phyloP scores from a whole-genome alignment of 2,113 vertebrate genomes.

The Chunga burmeisteri region DNA sequence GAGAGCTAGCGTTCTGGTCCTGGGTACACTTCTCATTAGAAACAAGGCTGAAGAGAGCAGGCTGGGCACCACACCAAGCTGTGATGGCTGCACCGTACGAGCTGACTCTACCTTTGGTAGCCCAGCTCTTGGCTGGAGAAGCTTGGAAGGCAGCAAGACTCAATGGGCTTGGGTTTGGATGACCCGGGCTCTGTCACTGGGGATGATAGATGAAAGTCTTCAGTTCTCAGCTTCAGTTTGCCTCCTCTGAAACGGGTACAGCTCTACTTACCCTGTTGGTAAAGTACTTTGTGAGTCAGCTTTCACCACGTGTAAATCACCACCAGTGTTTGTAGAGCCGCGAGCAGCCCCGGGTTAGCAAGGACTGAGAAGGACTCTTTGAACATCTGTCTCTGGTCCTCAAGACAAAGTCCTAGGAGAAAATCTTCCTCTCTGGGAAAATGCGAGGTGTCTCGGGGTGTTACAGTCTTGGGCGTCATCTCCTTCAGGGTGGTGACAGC shows the following conservation, averaged over 20 bases:
- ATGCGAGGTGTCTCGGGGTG: background rate
- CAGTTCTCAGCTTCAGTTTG: background rate
- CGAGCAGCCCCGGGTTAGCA: background rate
- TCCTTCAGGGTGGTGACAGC: background rate
- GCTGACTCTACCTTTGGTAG: background rate
- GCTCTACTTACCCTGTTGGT: background rate
- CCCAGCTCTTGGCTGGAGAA: background rate
- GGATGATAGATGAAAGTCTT: background rate
- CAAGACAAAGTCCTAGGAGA: background rate
- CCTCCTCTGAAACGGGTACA: background rate
- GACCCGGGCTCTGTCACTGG: background rate
- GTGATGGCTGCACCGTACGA: fast-evolving
- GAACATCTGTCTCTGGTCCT: background rate
- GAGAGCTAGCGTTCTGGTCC: background rate
- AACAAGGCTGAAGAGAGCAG: background rate
- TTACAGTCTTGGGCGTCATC: background rate
- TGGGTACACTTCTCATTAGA: background rate
- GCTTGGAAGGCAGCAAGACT: background rate
- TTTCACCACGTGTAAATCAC: background rate
- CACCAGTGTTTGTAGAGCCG: background rate
- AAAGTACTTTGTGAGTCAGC: background rate
- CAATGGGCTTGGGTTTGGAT: background rate
- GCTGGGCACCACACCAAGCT: background rate
- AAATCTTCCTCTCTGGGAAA: background rate
- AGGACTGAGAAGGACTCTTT: background rate